Evolutionary conservation across 2,797 vertebrate species (phyloP).

Genomic region (Crax fasciolata): DNA sequence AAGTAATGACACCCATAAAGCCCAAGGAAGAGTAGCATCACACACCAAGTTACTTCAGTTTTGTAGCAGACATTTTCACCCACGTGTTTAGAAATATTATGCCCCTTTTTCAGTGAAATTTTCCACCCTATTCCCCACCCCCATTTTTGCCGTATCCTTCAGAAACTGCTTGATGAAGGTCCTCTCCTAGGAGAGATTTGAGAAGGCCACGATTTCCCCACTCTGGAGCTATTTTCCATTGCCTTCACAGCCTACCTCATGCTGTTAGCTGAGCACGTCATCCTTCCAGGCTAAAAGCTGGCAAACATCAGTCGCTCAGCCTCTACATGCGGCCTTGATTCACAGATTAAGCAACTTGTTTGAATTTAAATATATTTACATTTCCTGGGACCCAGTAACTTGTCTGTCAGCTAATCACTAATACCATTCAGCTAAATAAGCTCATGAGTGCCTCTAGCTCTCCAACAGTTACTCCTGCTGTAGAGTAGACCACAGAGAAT

Average conservation of each 20-base stretch:
- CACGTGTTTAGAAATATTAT: neutral
- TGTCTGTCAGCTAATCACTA: neutral
- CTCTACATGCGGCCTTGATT: neutral
- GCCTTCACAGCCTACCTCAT: neutral
- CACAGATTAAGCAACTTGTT: neutral
- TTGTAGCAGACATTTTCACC: neutral
- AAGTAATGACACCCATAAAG: neutral
- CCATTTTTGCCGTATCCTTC: neutral
- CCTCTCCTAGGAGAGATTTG: neutral
- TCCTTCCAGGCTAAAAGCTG: neutral
- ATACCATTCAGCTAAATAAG: neutral
- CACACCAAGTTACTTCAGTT: neutral
- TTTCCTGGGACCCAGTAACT: neutral
- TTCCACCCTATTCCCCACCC: neutral
- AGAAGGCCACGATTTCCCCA: neutral
- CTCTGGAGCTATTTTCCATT: neutral
- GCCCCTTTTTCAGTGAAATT: neutral
- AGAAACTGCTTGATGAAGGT: neutral
- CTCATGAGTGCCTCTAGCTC: neutral
- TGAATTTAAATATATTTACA: neutral
- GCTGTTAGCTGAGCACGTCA: neutral
- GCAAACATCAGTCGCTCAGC: neutral
- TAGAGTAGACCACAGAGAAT: neutral
- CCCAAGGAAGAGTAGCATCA: neutral
- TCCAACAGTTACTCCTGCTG: neutral